A percentile compares a stretch with the other conserved stretches of the same genome.
Conservation (phyloP, 2,113 vertebrate species). For the Clarias batrachus region DNA sequence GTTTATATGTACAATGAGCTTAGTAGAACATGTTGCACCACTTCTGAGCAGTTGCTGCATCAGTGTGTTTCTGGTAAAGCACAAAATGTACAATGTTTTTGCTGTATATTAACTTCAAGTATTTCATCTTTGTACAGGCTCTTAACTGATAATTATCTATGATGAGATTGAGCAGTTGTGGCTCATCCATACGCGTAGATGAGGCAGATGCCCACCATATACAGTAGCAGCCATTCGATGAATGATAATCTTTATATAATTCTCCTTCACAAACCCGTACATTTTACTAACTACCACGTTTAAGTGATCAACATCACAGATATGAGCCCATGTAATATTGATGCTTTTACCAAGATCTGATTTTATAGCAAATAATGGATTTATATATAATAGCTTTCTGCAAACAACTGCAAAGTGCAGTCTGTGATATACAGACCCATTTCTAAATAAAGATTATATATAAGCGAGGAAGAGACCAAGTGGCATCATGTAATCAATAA, state of each 20-base stretch:
- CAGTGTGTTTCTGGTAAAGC: slow-evolving; percentile 11
- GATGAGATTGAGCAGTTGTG: background rate
- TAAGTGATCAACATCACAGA: background rate
- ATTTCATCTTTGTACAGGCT: background rate
- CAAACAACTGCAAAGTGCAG: background rate
- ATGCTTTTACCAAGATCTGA: background rate
- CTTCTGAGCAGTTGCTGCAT: slow-evolving; percentile 12
- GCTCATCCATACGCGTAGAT: background rate
- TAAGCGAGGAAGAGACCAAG: background rate
- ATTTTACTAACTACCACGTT: background rate
- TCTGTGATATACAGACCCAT: background rate
- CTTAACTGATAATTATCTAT: background rate
- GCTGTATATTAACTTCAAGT: background rate
- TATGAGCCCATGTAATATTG: background rate
- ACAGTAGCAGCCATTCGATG: background rate
- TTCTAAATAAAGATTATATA: background rate
- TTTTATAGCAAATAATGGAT: background rate
- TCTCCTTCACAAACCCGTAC: background rate
- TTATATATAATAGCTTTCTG: background rate
- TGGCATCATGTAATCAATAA: background rate
- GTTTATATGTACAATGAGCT: slow-evolving; percentile 56
- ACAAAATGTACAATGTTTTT: background rate
- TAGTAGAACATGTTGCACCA: slow-evolving; percentile 5
- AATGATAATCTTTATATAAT: background rate
- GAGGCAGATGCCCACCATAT: background rate